Conservation (phyloP, 2,888 invertebrate genomes). For the Sthenelais limicola region DNA sequence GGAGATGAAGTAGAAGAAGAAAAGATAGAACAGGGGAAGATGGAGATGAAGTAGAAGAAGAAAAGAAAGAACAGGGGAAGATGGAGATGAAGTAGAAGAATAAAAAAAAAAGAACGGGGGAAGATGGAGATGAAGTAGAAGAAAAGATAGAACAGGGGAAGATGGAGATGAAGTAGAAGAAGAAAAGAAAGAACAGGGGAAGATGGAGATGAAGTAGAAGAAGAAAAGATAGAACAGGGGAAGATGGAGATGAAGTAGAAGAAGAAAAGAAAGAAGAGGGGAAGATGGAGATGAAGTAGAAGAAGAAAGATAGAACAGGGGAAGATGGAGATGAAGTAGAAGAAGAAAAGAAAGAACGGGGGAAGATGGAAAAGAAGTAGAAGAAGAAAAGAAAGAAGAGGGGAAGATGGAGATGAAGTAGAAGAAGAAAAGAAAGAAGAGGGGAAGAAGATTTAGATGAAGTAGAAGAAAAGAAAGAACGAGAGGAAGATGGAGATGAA, state of each 20-base stretch:
- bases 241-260: no score
- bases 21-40: not conserved
- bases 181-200: not conserved
- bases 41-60: not conserved
- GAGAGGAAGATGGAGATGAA: not conserved
- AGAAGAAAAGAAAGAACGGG: not conserved
- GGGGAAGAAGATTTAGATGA: not conserved
- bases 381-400: not conserved
- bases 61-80: not conserved
- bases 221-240: not conserved
- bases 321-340: not conserved
- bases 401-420: not conserved
- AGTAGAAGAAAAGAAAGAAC: not conserved
- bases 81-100: not conserved
- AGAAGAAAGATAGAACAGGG: not conserved
- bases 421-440: no score
- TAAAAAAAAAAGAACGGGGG: not conserved
- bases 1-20: not conserved
- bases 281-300: not conserved
- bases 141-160: not conserved
- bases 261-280: not conserved
- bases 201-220: not conserved
- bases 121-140: not conserved
- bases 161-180: not conserved
- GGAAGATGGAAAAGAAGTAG: not conserved